phyloP scores from a whole-genome alignment of 2,888 invertebrate species.

The Polyploca ridens region DNA sequence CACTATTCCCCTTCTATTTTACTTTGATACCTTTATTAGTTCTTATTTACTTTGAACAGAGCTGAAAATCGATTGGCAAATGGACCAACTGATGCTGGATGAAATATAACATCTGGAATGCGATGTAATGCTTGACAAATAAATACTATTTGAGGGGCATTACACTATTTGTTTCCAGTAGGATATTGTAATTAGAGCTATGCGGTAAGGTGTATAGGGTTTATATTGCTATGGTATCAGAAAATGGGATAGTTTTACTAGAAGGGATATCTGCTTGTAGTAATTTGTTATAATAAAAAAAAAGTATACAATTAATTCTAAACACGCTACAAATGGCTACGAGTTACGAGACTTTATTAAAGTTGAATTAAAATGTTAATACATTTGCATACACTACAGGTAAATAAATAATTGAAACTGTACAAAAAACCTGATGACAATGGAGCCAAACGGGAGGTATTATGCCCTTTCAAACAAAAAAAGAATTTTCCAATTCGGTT shows the following conservation, averaged over 20 bases:
- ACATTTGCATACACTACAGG: no score
- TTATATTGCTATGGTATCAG: neutral
- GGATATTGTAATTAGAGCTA: neutral
- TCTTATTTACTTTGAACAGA: conserved; percentile 16
- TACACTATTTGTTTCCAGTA: conserved; percentile 23
- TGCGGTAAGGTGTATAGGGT: neutral
- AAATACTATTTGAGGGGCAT: conserved; percentile 44
- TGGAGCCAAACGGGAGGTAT: no score
- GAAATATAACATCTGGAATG: conserved; percentile 57
- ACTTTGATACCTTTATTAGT: conserved; percentile 14
- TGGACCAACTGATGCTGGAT: conserved; percentile 19
- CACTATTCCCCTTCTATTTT: conserved; percentile 15
- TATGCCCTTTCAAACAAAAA: no score
- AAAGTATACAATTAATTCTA: neutral
- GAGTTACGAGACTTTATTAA: no score
- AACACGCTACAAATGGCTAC: no score
- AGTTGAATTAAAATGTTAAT: no score
- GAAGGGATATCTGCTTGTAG: neutral
- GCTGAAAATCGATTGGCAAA: conserved; percentile 19
- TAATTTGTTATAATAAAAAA: neutral
- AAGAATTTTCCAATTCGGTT: no score
- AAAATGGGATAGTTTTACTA: neutral
- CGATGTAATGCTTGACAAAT: conserved; percentile 70
- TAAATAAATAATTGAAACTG: no score
- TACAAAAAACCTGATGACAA: no score